phyloP scores from a whole-genome alignment of 2,888 invertebrate genomes.

The Mechanitis messenoides region DNA sequence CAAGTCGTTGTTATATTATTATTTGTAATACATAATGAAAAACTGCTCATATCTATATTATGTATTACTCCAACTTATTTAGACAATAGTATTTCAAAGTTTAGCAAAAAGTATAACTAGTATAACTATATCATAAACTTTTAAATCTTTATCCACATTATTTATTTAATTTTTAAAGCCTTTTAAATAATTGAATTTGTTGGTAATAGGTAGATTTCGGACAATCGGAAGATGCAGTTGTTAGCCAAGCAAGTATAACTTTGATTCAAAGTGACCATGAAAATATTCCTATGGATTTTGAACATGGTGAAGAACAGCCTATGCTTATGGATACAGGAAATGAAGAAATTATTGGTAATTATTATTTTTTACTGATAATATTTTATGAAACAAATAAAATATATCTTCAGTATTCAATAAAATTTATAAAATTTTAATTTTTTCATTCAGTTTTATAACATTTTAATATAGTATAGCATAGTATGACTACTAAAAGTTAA shows the following conservation, averaged over 20 bases:
- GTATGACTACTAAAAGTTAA: no score
- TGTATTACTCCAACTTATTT: no score
- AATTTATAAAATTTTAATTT: no score
- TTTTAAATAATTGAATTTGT: background rate
- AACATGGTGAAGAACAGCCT: constrained; percentile 55
- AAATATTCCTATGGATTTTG: constrained; percentile 63
- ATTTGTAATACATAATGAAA: background rate
- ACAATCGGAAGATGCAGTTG: constrained; percentile 49
- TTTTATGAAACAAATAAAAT: background rate
- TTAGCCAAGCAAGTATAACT: constrained; percentile 52
- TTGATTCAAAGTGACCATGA: constrained; percentile 45
- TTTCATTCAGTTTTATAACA: no score
- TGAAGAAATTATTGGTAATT: constrained; percentile 66
- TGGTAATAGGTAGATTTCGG: constrained; percentile 61
- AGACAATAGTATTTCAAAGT: no score
- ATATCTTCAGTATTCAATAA: no score
- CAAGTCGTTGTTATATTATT: background rate
- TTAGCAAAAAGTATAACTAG: no score
- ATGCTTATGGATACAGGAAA: constrained; percentile 61
- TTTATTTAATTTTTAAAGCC: no score
- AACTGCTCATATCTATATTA: background rate
- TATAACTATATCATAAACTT: background rate
- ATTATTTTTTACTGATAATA: constrained; percentile 1
- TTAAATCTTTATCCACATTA: no score
- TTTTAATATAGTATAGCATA: no score